phyloP scores from a whole-genome alignment of 2,797 vertebrate genomes.

The Diglossa cyanea region DNA sequence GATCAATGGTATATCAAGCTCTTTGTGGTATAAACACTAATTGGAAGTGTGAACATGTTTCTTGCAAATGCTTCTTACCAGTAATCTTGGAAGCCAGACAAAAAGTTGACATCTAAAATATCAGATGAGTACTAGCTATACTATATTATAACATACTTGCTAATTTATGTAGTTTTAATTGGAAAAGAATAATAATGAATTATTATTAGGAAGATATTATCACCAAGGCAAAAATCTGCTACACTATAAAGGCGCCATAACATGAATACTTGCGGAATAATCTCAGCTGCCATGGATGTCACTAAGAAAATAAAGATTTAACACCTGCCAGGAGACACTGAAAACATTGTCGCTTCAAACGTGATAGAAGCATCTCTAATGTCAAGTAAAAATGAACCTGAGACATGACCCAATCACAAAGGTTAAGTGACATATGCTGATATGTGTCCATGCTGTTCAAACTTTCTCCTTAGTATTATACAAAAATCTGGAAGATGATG shows the following conservation, averaged over 20 bases:
- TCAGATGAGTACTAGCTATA: background rate
- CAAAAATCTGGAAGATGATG: background rate
- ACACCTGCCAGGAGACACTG: background rate
- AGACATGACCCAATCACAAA: background rate
- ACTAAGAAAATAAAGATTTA: background rate
- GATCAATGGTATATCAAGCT: conserved; percentile 48
- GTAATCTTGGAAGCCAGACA: conserved; percentile 16
- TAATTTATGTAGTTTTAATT: background rate
- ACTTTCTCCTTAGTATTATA: background rate
- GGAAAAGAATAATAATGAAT: background rate
- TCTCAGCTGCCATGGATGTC: background rate
- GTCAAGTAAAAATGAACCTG: background rate
- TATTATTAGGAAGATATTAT: background rate
- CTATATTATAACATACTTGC: background rate
- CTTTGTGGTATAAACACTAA: conserved; percentile 41
- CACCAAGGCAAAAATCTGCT: background rate
- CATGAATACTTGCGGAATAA: background rate
- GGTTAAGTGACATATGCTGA: background rate
- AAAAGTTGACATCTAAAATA: conserved; percentile 17
- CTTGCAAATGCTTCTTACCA: conserved; percentile 37
- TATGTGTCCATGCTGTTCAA: background rate
- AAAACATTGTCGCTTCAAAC: background rate
- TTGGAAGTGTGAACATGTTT: conserved; percentile 21
- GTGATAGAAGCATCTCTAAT: background rate
- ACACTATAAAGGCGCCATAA: background rate